These are phyloP conservation scores for Kryptolebias marmoratus DNA, from an alignment of 2,113 vertebrate genomes.

Conservation along the genomic window DNA sequence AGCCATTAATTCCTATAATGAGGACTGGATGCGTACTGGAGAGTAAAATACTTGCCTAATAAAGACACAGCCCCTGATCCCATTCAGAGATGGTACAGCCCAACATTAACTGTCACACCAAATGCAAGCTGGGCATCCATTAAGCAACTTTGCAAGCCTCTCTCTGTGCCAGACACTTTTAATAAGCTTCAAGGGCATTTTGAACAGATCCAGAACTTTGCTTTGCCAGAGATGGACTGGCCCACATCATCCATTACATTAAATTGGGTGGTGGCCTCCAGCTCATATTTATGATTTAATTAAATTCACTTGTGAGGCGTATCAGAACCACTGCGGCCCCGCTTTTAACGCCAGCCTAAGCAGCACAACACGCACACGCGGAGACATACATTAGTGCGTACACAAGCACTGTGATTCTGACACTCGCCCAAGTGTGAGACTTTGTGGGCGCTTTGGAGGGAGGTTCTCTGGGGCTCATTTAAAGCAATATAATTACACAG, in stretches of 20 bases:
- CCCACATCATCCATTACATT: constrained; percentile 85
- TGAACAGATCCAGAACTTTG: constrained; percentile 80
- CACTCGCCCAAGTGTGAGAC: constrained; percentile 78
- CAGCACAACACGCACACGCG: constrained; percentile 55
- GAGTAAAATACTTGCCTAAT: not conserved
- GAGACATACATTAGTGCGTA: constrained; percentile 43
- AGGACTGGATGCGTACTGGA: constrained; percentile 28
- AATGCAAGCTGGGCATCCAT: constrained; percentile 80
- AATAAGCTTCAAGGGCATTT: constrained; percentile 86
- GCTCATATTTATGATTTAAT: constrained; percentile 87
- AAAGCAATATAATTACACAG: constrained; percentile 82
- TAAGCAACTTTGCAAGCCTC: constrained; percentile 80
- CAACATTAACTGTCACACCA: constrained; percentile 78
- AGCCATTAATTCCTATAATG: constrained; percentile 14
- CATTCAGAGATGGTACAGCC: constrained; percentile 64
- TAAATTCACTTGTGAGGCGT: constrained; percentile 84
- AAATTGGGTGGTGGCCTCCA: constrained; percentile 85
- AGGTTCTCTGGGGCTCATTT: constrained; percentile 78
- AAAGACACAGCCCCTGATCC: constrained; percentile 41
- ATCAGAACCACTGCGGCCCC: constrained; percentile 79
- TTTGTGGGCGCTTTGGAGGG: constrained; percentile 79
- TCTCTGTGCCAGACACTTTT: constrained; percentile 81
- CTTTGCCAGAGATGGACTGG: constrained; percentile 82
- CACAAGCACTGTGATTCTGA: constrained; percentile 68
- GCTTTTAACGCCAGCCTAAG: constrained; percentile 78